These are phyloP conservation scores for Sardina pilchardus DNA, from an alignment of 2,113 vertebrate genomes.

Conservation along the genomic window DNA sequence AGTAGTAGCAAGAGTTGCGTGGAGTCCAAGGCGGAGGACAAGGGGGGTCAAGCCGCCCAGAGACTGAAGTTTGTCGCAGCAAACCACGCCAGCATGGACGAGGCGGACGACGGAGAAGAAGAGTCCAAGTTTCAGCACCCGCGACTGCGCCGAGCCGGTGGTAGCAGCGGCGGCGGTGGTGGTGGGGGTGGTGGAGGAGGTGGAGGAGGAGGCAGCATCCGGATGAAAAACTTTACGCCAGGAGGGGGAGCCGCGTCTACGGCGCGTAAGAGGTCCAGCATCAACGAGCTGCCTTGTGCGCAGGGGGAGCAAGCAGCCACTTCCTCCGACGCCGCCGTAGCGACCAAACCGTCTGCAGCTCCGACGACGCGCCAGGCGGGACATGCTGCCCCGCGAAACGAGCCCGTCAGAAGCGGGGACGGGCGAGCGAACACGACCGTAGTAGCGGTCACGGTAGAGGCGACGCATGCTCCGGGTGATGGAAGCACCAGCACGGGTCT, in stretches of 20 bases:
- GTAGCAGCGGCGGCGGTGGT: constrained; percentile 62
- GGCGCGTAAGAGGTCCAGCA: constrained; percentile 66
- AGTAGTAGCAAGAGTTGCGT: constrained; percentile 57
- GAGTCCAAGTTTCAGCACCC: constrained; percentile 71
- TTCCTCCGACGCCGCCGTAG: constrained; percentile 63
- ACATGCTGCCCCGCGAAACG: constrained; percentile 69
- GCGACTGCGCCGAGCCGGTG: constrained; percentile 69
- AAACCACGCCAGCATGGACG: constrained; percentile 67
- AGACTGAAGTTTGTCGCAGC: constrained; percentile 49
- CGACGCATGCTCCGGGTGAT: constrained; percentile 61
- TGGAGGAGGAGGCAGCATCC: constrained; percentile 64
- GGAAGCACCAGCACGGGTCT: constrained; percentile 63
- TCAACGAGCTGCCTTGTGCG: constrained; percentile 60
- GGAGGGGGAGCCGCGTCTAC: constrained; percentile 75
- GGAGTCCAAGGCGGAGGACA: constrained; percentile 49
- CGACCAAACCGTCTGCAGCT: constrained; percentile 61
- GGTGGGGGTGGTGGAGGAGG: constrained; percentile 55
- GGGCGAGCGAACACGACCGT: constrained; percentile 54
- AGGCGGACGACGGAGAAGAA: constrained; percentile 71
- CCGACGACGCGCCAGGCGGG: constrained; percentile 56
- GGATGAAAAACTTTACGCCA: constrained; percentile 76
- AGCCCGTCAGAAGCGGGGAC: constrained; percentile 60
- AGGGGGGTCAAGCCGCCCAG: constrained; percentile 31
- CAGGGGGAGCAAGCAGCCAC: constrained; percentile 57
- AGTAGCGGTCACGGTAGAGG: constrained; percentile 58